Evolutionary conservation across 2,113 vertebrate species (phyloP).

Genomic region (Mystacornis crossleyi): DNA sequence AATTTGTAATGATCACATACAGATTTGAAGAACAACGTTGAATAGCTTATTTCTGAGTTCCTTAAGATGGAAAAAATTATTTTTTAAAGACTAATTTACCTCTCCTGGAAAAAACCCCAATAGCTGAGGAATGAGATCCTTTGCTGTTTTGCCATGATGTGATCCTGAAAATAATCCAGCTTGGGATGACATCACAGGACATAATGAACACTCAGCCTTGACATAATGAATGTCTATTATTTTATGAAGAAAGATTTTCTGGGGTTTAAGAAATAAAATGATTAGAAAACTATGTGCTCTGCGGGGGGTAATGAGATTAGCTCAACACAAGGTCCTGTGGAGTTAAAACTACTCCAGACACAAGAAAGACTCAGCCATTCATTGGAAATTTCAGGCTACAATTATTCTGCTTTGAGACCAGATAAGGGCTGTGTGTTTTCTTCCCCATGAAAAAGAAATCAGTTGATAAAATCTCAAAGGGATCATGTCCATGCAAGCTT

Average conservation of each 20-base stretch:
- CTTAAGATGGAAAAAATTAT: not conserved
- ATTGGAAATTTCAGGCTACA: conserved; percentile 12
- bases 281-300: conserved; percentile 56
- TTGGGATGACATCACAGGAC: conserved; percentile 23
- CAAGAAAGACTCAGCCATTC: conserved; percentile 18
- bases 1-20: not conserved
- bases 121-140: not conserved
- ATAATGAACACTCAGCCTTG: conserved; percentile 31
- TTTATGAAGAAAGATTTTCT: conserved; percentile 41
- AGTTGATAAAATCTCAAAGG: conserved; percentile 8
- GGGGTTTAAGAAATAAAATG: conserved; percentile 51
- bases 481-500: not conserved
- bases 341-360: conserved; percentile 53
- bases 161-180: conserved; percentile 34
- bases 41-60: not conserved
- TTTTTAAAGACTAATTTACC: not conserved
- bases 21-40: not conserved
- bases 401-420: conserved; percentile 27
- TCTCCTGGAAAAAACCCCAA: not conserved
- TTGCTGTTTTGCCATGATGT: not conserved
- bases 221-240: conserved; percentile 40
- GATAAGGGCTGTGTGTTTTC: not conserved
- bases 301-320: conserved; percentile 52
- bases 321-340: conserved; percentile 22
- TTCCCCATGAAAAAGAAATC: conserved; percentile 16